These are phyloP conservation scores for Drymodes brunneopygia DNA, from an alignment of 2,113 vertebrate genomes.

Conservation along the genomic window DNA sequence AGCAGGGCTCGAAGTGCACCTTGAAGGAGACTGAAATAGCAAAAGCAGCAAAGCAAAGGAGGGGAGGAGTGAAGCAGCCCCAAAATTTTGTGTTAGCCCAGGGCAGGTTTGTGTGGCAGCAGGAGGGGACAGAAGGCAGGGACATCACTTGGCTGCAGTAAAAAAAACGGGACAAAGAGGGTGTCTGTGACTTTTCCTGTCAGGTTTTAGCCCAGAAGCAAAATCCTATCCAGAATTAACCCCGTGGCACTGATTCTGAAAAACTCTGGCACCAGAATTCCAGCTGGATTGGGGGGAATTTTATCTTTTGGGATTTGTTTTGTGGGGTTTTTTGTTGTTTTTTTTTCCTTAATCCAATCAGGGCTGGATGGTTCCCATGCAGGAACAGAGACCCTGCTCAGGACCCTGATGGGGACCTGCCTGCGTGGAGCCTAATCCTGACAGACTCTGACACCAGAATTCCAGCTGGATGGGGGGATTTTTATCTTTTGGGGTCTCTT, in stretches of 20 bases:
- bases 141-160: not conserved
- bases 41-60: not conserved
- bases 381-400: not conserved
- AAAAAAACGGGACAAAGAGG: not conserved
- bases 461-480: not conserved
- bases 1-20: not conserved
- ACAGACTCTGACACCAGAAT: no score
- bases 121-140: not conserved
- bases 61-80: not conserved
- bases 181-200: not conserved
- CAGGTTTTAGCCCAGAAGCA: not conserved
- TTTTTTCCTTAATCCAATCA: not conserved
- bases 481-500: no score
- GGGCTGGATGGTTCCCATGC: fast-evolving
- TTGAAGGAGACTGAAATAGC: not conserved
- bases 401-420: not conserved
- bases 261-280: not conserved
- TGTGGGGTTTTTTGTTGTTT: no score
- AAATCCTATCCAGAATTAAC: not conserved
- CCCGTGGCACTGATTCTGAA: fast-evolving
- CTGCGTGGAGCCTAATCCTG: no score
- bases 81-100: fast-evolving
- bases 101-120: not conserved
- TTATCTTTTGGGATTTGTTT: no score
- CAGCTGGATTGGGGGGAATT: fast-evolving